These are phyloP conservation scores for Carduelis carduelis DNA, from an alignment of 2,797 vertebrate genomes.

Conservation along the genomic window DNA sequence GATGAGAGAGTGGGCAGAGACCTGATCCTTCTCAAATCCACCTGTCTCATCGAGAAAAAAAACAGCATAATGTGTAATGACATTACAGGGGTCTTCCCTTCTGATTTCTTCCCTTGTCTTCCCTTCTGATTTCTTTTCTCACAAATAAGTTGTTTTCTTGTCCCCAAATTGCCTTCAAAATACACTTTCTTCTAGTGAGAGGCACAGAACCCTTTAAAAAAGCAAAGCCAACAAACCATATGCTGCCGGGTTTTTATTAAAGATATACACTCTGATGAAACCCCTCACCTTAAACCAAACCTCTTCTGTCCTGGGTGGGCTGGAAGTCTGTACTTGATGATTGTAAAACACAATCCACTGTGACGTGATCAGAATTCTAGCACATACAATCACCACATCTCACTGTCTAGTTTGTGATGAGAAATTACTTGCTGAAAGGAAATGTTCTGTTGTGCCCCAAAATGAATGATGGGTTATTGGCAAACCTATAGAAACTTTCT, in stretches of 20 bases:
- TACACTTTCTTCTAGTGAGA: not conserved
- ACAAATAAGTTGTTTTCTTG: not conserved
- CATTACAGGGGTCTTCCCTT: not conserved
- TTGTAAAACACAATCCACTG: not conserved
- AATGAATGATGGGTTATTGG: not conserved
- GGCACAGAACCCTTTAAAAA: not conserved
- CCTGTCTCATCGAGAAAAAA: not conserved
- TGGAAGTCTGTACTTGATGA: not conserved
- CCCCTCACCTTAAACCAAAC: not conserved
- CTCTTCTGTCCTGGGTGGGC: not conserved
- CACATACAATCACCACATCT: not conserved
- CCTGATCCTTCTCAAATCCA: not conserved
- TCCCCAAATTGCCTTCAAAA: not conserved
- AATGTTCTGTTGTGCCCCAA: not conserved
- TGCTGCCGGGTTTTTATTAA: not conserved
- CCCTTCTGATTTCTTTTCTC: not conserved
- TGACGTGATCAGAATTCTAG: not conserved
- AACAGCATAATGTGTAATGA: accelerated
- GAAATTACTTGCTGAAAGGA: not conserved
- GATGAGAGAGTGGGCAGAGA: not conserved
- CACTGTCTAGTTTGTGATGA: not conserved
- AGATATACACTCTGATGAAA: not conserved
- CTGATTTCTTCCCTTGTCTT: not conserved
- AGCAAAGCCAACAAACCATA: not conserved
- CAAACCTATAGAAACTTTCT: not conserved